phyloP scores from a whole-genome alignment of 2,113 vertebrate species.

The Callithrix jacchus region DNA sequence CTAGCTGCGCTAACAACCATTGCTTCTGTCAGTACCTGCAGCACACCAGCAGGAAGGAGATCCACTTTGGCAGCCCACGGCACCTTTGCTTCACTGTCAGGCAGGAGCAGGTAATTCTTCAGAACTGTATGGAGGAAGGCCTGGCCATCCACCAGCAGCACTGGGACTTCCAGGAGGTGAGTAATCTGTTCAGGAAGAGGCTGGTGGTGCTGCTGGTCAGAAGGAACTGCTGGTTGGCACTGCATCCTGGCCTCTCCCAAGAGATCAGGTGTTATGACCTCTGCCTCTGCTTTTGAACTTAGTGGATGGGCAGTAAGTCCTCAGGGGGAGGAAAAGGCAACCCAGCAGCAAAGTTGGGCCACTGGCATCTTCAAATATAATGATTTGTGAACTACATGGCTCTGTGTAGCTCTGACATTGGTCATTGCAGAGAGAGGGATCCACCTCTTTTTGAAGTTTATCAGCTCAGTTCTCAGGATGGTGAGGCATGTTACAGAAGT shows the following conservation, averaged over 20 bases:
- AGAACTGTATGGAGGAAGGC: conserved; percentile 82
- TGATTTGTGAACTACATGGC: not conserved
- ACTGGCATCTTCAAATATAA: not conserved
- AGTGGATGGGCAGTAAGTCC: not conserved
- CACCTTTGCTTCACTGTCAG: conserved; percentile 87
- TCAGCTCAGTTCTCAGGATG: not conserved
- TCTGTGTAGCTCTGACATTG: not conserved
- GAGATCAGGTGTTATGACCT: not conserved
- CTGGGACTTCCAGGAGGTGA: conserved; percentile 90
- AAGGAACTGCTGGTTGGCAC: not conserved
- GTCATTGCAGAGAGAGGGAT: not conserved
- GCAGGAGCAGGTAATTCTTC: conserved; percentile 83
- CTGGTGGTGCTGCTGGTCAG: not conserved
- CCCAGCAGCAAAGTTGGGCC: not conserved
- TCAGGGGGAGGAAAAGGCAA: not conserved
- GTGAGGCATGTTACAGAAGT: not conserved
- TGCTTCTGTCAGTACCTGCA: conserved; percentile 86
- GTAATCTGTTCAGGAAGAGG: not conserved
- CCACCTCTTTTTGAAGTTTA: not conserved
- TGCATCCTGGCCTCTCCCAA: not conserved
- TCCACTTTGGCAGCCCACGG: conserved; percentile 80
- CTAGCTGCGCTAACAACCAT: conserved; percentile 12
- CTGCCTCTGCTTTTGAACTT: not conserved
- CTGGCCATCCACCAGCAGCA: conserved; percentile 76
- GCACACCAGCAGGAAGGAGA: conserved; percentile 85